These are phyloP conservation scores for Montipora capitata DNA, from an alignment of 92 coral and sea anemone genomes.

Conservation along the genomic window DNA sequence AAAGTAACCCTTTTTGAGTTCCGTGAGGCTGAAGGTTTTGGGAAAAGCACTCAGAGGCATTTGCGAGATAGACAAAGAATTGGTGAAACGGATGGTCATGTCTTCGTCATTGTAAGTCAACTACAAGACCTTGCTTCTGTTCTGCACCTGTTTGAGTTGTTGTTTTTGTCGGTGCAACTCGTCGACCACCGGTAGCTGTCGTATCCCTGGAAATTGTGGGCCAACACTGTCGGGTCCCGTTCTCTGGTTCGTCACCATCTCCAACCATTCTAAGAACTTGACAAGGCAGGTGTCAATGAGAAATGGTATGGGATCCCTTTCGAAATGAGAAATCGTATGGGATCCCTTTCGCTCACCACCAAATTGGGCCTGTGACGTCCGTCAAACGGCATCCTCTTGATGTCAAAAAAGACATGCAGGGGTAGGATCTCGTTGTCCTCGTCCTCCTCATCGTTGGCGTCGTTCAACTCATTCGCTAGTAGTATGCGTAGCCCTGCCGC, in stretches of 20 bases:
- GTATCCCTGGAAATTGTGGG: background rate
- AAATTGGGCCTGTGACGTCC: slow-evolving; percentile 1
- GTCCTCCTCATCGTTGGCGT: no score
- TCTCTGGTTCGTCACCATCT: background rate
- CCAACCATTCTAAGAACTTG: background rate
- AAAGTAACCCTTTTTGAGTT: slow-evolving; percentile 24
- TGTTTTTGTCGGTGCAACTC: no score
- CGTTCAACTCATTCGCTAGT: no score
- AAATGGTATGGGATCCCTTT: background rate
- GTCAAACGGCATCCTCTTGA: no score
- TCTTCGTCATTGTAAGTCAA: no score
- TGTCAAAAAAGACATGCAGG: no score
- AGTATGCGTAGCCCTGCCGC: no score
- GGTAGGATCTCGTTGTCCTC: no score
- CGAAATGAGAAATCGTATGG: background rate
- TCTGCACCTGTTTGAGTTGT: no score
- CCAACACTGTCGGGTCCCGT: background rate
- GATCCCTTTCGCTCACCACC: background rate
- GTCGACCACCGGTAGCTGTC: no score
- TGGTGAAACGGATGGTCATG: background rate
- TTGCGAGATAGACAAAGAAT: background rate
- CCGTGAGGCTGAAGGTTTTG: slow-evolving; percentile 27
- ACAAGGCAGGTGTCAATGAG: background rate
- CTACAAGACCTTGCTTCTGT: no score
- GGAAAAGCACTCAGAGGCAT: slow-evolving; percentile 32